Evolutionary conservation across 2,113 vertebrate species (phyloP), one percentile per base, ranked within the genome.

Genomic region (Colossoma macropomum): DNA sequence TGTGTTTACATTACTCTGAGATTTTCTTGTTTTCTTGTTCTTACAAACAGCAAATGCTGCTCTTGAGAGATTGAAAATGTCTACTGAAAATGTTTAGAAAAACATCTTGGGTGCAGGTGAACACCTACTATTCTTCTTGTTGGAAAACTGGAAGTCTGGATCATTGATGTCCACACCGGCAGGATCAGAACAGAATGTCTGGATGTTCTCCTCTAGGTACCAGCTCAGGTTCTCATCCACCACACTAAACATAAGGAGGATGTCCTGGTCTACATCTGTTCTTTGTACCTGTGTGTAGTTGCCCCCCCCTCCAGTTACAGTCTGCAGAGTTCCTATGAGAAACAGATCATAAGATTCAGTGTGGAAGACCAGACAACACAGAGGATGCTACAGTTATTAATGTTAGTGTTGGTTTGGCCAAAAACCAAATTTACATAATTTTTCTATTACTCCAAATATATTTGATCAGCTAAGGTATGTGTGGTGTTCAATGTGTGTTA

Each of bases 171-270:
- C 48, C 8, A 97, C 93, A 0, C 88, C 92, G 0, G 50, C 71
- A 19, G 96, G 95, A 60, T 96, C 92, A 1, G 87, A 91, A 89
- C 95, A 98, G 83, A 95, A 97, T 0, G 45, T 93, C 8, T 92
- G 81, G 88, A 98, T 97, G 85, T 99, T 99, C 68, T 97, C 96
- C 65, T 97, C 89, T 0, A 97, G 91, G 86, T 99, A 99, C 97
- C 96, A 99, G 89, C 98, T 99, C 86, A 94, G 84, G 87, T 97
- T 97, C 94, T 99, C 97, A 78, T 99, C 96, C 90, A 97, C 92
- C 80, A 98, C 91, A 72, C 88, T 96, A 89, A 99, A 99, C 96
- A 99, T 96, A 87, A 99, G 90, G 81, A 97, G 87, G 80, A 98
- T 95, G 81, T 96, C 95, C 52, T 93, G 94, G 88, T 95, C 94